Evolutionary conservation across 2,113 vertebrate species (phyloP).

Genomic region (Microcebus lehilahytsara): DNA sequence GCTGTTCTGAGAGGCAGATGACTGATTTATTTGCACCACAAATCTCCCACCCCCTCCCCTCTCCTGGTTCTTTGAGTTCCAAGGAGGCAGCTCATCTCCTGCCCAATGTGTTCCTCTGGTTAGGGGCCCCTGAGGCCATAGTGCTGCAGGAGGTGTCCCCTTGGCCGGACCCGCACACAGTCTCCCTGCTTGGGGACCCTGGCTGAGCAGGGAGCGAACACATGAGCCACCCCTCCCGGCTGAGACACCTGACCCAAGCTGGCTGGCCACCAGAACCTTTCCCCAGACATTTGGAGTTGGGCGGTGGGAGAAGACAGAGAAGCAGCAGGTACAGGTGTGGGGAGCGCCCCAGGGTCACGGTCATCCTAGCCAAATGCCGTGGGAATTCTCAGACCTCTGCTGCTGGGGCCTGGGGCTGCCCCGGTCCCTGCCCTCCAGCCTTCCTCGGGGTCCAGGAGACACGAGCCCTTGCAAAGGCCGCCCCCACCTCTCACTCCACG

Average conservation of each 20-base stretch:
- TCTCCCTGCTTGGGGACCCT: background rate
- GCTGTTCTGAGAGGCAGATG: background rate
- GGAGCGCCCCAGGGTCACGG: accelerated
- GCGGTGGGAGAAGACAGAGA: background rate
- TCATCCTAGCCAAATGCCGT: accelerated
- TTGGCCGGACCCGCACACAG: background rate
- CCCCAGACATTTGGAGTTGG: background rate
- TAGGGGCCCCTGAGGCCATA: background rate
- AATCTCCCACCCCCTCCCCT: too few species aligned
- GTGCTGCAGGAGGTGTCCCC: background rate
- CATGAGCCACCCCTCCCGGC: background rate
- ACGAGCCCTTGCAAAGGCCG: accelerated
- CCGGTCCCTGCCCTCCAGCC: background rate
- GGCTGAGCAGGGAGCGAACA: too few species aligned
- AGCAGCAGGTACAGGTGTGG: background rate
- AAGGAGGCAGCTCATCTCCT: background rate
- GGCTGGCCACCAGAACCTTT: background rate
- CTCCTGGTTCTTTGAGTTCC: background rate
- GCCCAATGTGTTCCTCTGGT: background rate
- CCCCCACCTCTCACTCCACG: accelerated
- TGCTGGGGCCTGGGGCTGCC: background rate
- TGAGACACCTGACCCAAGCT: background rate
- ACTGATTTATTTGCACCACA: background rate
- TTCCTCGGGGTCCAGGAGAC: background rate
- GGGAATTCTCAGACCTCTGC: background rate